Conservation (phyloP, 2,113 vertebrate genomes). For the Gracilinanus agilis region DNA sequence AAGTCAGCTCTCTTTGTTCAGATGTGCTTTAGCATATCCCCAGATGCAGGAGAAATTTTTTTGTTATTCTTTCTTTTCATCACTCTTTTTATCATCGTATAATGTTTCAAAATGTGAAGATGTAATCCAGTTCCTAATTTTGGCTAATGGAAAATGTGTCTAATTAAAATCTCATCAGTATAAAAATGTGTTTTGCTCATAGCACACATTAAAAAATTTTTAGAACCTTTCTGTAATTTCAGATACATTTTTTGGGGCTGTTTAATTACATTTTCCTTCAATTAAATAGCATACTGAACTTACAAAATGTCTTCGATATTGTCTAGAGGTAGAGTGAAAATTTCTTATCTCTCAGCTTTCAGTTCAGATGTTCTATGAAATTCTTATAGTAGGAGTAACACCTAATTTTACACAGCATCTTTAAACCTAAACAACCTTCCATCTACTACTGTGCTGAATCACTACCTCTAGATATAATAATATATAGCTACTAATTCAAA, state of each 20-base stretch:
- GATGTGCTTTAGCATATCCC: constrained; percentile 81
- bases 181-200: constrained; percentile 78
- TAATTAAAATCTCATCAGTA: constrained; percentile 79
- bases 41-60: constrained; percentile 72
- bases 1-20: constrained; percentile 79
- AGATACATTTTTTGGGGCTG: constrained; percentile 61
- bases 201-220: constrained; percentile 56
- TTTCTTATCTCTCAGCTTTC: constrained; percentile 2
- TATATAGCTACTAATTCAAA: background rate
- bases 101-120: constrained; percentile 77
- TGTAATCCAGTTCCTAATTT: constrained; percentile 78
- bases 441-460: background rate
- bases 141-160: constrained; percentile 74
- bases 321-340: background rate
- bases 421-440: background rate
- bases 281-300: constrained; percentile 66
- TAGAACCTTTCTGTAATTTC: constrained; percentile 65
- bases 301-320: constrained; percentile 48
- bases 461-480: background rate
- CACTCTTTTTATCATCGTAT: constrained; percentile 76
- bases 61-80: constrained; percentile 64
- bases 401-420: constrained; percentile 1
- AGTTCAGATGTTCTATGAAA: background rate
- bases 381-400: constrained; percentile 33
- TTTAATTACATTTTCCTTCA: constrained; percentile 72